A percentile compares a stretch with the other conserved stretches of the same genome.
Conservation (phyloP, 2,888 invertebrate species). For the Ypsolopha scabrella region DNA sequence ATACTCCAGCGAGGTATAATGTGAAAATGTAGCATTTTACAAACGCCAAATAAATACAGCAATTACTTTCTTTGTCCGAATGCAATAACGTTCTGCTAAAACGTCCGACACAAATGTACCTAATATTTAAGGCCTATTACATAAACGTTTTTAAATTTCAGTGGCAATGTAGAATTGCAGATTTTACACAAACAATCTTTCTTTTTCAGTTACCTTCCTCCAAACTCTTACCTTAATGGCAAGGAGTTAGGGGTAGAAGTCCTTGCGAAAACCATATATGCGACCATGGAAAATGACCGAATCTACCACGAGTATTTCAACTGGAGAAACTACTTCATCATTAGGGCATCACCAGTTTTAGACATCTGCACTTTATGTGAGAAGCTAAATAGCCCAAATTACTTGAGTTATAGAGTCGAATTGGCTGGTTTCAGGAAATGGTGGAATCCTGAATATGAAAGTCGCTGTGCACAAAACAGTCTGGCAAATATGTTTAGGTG, state of each 20-base stretch:
- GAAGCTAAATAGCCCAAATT: conserved; percentile 27
- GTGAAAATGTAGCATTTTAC: too few species aligned
- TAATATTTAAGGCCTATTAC: background rate
- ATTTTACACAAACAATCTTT: conserved; percentile 8
- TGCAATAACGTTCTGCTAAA: background rate
- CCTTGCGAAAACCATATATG: conserved; percentile 29
- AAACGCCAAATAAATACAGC: too few species aligned
- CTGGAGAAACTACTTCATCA: conserved; percentile 38
- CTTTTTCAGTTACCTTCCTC: conserved; percentile 28
- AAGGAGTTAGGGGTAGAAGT: conserved; percentile 16
- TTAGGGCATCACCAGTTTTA: conserved; percentile 21
- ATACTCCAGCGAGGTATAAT: too few species aligned
- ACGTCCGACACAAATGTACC: background rate
- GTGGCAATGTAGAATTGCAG: too few species aligned
- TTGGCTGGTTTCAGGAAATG: conserved; percentile 32
- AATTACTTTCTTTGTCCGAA: conserved; percentile 6
- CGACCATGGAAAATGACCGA: conserved; percentile 22
- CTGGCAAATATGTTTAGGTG: background rate
- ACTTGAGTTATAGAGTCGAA: conserved; percentile 19
- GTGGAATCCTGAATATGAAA: conserved; percentile 35
- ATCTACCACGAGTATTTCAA: conserved; percentile 37
- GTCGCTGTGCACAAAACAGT: conserved; percentile 15
- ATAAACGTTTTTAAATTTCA: background rate
- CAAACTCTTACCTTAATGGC: conserved; percentile 34
- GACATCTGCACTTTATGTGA: conserved; percentile 35